phyloP scores from a whole-genome alignment of 2,797 vertebrate genomes.

The Microhierax caerulescens region DNA sequence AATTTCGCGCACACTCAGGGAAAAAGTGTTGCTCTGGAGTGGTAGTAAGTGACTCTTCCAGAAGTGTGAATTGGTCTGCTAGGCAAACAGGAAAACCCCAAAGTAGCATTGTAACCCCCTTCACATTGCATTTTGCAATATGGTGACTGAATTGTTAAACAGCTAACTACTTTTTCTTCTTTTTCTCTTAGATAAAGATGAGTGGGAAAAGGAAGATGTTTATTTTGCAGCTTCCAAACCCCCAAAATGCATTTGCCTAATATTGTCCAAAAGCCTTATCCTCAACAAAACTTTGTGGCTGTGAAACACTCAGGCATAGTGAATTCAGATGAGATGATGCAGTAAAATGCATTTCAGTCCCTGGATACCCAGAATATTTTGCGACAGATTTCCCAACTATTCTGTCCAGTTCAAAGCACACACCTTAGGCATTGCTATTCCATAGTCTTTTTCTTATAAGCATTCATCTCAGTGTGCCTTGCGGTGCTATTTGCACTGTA shows the following conservation, averaged over 20 bases:
- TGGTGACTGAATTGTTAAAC: background rate
- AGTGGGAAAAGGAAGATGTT: background rate
- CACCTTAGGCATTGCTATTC: background rate
- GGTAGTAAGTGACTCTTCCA: background rate
- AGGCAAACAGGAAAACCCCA: background rate
- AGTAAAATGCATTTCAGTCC: background rate
- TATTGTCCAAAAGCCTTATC: background rate
- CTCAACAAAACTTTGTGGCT: background rate
- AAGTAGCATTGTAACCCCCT: background rate
- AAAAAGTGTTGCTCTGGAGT: background rate
- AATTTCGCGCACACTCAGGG: background rate
- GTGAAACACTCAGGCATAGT: background rate
- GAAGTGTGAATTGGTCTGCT: accelerated
- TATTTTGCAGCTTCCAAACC: background rate
- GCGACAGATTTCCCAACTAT: background rate
- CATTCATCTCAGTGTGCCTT: background rate
- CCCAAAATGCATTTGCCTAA: background rate
- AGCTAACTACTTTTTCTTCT: background rate
- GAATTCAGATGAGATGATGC: background rate
- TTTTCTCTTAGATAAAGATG: background rate
- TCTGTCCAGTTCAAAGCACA: background rate
- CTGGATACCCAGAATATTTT: background rate
- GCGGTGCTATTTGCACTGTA: background rate
- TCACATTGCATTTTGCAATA: background rate
- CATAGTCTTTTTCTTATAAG: background rate